phyloP scores from a whole-genome alignment of 2,113 vertebrate species.

The Nettapus auritus region DNA sequence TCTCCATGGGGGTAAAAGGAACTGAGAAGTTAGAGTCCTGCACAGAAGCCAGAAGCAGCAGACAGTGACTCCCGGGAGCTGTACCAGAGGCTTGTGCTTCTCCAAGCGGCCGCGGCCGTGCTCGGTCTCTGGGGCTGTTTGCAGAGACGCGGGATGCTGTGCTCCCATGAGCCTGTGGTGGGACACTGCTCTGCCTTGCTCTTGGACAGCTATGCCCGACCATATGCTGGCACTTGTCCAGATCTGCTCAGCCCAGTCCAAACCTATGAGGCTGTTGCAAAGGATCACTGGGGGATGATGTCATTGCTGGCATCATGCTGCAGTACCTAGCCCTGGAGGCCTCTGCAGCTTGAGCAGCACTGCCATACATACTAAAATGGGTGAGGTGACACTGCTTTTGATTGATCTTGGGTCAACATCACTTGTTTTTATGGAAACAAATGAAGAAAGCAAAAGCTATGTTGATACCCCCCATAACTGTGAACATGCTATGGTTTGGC shows the following conservation, averaged over 20 bases:
- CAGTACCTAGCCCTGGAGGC: neutral
- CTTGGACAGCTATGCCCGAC: neutral
- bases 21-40: neutral
- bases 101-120: neutral
- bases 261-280: neutral
- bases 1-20: neutral
- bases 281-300: neutral
- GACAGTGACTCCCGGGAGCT: neutral
- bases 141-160: neutral
- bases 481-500: neutral
- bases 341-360: neutral
- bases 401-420: neutral
- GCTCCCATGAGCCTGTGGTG: accelerated
- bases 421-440: neutral
- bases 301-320: neutral
- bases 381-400: neutral
- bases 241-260: neutral
- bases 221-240: neutral
- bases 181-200: neutral
- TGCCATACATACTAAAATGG: neutral
- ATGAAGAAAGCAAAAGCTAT: neutral
- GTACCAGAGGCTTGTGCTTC: neutral
- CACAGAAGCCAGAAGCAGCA: neutral
- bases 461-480: neutral
- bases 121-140: neutral